Conservation (phyloP, 2,113 vertebrate genomes). For the Saguinus imperator region DNA sequence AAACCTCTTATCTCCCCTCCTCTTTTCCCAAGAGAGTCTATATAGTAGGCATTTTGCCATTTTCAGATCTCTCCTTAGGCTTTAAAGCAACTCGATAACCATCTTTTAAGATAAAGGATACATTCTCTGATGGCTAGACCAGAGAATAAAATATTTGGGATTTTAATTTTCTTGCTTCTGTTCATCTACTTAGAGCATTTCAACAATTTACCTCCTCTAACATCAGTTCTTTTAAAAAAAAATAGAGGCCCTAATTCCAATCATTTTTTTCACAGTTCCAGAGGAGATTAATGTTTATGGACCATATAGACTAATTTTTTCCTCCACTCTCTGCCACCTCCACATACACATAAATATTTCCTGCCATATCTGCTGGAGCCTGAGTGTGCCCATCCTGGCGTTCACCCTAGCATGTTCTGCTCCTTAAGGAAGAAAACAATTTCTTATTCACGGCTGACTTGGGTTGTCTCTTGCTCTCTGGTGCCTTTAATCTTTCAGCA, state of each 20-base stretch:
- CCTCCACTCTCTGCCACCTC: background rate
- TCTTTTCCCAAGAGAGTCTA: conserved; percentile 24
- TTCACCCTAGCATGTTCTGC: background rate
- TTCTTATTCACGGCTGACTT: conserved; percentile 8
- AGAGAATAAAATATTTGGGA: background rate
- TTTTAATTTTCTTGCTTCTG: background rate
- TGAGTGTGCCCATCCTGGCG: background rate
- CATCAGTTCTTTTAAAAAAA: background rate
- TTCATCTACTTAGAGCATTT: background rate
- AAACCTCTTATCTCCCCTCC: conserved; percentile 33
- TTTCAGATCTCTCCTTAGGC: conserved; percentile 51
- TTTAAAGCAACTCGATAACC: conserved; percentile 45
- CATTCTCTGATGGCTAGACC: background rate
- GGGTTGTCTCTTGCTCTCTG: background rate
- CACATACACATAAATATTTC: background rate
- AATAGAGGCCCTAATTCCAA: background rate
- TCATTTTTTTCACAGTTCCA: background rate
- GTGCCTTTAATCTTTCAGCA: conserved; percentile 33
- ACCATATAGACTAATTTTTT: background rate
- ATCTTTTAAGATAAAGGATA: conserved; percentile 44
- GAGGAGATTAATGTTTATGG: background rate
- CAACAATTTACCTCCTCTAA: background rate
- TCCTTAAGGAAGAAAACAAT: conserved; percentile 36
- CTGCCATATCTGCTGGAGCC: background rate
- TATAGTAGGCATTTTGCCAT: conserved; percentile 32